Evolutionary conservation across 2,888 invertebrate genomes (phyloP).

Genomic region (Mythimna lalbum): DNA sequence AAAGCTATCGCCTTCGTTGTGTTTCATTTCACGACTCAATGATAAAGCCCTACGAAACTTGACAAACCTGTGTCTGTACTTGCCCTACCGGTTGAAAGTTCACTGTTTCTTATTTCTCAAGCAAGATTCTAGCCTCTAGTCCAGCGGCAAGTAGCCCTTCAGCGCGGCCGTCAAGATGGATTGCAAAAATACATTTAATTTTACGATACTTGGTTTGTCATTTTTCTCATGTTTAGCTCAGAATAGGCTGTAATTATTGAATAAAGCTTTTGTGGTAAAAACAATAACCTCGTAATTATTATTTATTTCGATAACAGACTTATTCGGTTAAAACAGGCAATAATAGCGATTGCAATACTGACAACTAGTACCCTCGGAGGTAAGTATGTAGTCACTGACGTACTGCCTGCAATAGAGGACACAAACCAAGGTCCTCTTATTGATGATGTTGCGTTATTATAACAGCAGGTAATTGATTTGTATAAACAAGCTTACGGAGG

Average conservation of each 20-base stretch:
- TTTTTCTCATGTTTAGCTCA: background rate
- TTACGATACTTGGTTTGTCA: slow-evolving; percentile 3
- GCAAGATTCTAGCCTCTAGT: slow-evolving; percentile 25
- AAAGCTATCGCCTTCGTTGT: slow-evolving; percentile 43
- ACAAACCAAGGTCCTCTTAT: slow-evolving; percentile 40
- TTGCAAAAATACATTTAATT: slow-evolving; percentile 33
- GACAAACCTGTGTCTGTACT: slow-evolving; percentile 51
- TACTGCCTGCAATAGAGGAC: slow-evolving; percentile 20
- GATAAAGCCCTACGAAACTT: slow-evolving; percentile 53
- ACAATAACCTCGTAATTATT: background rate
- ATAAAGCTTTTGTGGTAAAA: background rate
- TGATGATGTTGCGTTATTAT: slow-evolving; percentile 47
- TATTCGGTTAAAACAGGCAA: background rate
- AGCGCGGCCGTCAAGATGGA: slow-evolving; percentile 4
- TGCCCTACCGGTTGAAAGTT: slow-evolving; percentile 51
- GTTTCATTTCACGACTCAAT: slow-evolving; percentile 51
- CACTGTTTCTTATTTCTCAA: slow-evolving; percentile 52
- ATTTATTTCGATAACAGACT: too few relatives aligned
- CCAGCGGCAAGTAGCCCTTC: slow-evolving; percentile 17
- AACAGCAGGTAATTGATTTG: slow-evolving; percentile 25
- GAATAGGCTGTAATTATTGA: background rate
- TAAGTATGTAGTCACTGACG: slow-evolving; percentile 3
- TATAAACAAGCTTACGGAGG: slow-evolving; percentile 2
- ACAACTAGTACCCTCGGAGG: slow-evolving; percentile 8
- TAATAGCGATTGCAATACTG: slow-evolving; percentile 39